Evolutionary conservation across 1,140 invertebrate species (phyloP).

Genomic region (Drosophila ogumai): DNA sequence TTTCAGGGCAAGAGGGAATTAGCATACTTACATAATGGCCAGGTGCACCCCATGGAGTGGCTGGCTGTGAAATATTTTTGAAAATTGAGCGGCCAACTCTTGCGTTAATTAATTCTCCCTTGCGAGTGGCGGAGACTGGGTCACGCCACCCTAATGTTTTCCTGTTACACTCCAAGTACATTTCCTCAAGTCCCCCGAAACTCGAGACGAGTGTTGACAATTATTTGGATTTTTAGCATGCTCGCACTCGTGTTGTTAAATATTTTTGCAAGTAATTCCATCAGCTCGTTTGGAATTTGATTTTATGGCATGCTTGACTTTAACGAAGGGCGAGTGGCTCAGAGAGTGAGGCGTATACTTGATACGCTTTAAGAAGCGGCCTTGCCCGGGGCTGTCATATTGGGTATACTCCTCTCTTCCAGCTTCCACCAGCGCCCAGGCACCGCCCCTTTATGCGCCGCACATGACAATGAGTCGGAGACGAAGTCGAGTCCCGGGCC

Average conservation of each 20-base stretch:
- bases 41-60: constrained; percentile 24
- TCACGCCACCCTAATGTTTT: constrained; percentile 2
- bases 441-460: constrained; percentile 62
- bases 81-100: constrained; percentile 25
- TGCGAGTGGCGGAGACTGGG: constrained; percentile 9
- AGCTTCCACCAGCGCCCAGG: not conserved
- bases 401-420: constrained; percentile 41
- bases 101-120: constrained; percentile 25
- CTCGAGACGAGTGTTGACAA: constrained; percentile 48
- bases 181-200: constrained; percentile 14
- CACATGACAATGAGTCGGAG: constrained; percentile 73
- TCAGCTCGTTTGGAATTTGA: constrained; percentile 46
- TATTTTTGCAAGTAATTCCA: constrained; percentile 53
- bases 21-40: constrained; percentile 43
- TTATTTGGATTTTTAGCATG: constrained; percentile 62
- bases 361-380: constrained; percentile 42
- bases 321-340: constrained; percentile 17
- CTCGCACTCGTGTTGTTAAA: constrained; percentile 54
- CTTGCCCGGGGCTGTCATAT: constrained; percentile 39
- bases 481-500: constrained; percentile 24
- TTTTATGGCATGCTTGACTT: constrained; percentile 55
- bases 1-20: constrained; percentile 23
- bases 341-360: constrained; percentile 48
- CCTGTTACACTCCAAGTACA: constrained; percentile 22
- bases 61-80: constrained; percentile 28